These are phyloP conservation scores for Siniperca undulata DNA, from an alignment of 2,797 vertebrate species.

Conservation along the genomic window DNA sequence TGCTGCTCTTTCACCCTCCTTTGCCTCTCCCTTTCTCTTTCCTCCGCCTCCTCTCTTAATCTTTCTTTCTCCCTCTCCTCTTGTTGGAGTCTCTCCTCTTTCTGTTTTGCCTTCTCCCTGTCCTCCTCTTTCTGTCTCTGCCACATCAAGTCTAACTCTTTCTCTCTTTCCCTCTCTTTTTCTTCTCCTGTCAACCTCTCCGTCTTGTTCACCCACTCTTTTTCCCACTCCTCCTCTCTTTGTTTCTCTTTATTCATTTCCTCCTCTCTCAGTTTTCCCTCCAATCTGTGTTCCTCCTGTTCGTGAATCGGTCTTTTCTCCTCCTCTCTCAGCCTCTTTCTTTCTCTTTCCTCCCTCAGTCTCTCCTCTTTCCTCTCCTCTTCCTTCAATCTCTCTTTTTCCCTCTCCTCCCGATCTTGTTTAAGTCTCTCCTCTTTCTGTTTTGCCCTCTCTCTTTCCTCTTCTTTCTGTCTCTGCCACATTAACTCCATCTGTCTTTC, in stretches of 20 bases:
- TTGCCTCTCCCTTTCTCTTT: slow-evolving; percentile 2
- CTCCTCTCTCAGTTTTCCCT: slow-evolving; percentile 10
- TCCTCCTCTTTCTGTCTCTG: slow-evolving; percentile 39
- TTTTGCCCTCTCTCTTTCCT: slow-evolving; percentile 22
- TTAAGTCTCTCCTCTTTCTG: slow-evolving; percentile 39
- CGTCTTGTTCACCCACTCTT: slow-evolving; percentile 17
- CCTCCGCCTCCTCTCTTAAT: slow-evolving; percentile 24
- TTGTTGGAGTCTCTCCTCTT: slow-evolving; percentile 35
- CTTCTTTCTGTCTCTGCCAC: slow-evolving; percentile 30
- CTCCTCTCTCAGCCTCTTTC: slow-evolving; percentile 12
- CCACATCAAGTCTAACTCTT: slow-evolving; percentile 16
- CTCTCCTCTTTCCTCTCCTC: slow-evolving; percentile 19
- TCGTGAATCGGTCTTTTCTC: not conserved
- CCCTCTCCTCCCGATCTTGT: slow-evolving; percentile 27
- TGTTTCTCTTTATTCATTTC: slow-evolving; percentile 13
- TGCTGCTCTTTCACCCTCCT: slow-evolving; percentile 10
- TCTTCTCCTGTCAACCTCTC: slow-evolving; percentile 10
- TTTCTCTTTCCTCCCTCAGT: slow-evolving; percentile 28
- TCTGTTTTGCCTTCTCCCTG: slow-evolving; percentile 7
- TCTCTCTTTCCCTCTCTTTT: not conserved
- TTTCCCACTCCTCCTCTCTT: slow-evolving; percentile 45
- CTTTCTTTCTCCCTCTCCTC: slow-evolving; percentile 41
- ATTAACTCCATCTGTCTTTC: slow-evolving; percentile 30
- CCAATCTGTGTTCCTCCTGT: slow-evolving; percentile 14
- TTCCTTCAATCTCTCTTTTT: slow-evolving; percentile 32